A percentile compares a stretch with the other conserved stretches of the same genome.
Conservation (phyloP, 1,140 invertebrate species). For the Apolygus lucorum region DNA sequence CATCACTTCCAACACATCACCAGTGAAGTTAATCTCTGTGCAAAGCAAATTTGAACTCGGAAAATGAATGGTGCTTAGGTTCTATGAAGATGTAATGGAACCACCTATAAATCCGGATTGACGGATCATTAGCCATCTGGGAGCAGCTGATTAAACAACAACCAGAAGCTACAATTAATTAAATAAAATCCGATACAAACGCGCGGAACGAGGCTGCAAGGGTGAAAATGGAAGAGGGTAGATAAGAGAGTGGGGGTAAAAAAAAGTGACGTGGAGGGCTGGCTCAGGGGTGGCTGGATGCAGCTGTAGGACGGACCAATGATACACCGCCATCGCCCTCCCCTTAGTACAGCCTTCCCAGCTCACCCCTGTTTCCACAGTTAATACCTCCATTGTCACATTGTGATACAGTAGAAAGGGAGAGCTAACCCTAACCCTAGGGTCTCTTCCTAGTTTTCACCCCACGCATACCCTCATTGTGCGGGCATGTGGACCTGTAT, state of each 20-base stretch:
- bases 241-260: background rate
- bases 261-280: background rate
- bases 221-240: no score
- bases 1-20: no score
- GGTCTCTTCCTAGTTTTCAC: background rate
- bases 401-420: constrained; percentile 17
- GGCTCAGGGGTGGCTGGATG: background rate
- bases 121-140: background rate
- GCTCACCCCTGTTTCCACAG: constrained; percentile 1
- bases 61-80: no score
- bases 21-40: no score
- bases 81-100: no score
- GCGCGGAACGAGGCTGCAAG: no score
- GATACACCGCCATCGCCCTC: background rate
- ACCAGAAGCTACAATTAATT: background rate
- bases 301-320: constrained; percentile 17
- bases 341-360: background rate
- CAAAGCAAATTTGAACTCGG: no score
- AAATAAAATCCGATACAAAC: background rate
- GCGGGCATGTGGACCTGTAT: constrained; percentile 1
- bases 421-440: background rate
- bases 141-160: background rate
- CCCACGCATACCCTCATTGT: background rate
- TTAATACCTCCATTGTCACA: constrained; percentile 22
- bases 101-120: no score